These are phyloP conservation scores for Holotrichia oblita DNA, from an alignment of 1,140 invertebrate genomes.

Conservation along the genomic window DNA sequence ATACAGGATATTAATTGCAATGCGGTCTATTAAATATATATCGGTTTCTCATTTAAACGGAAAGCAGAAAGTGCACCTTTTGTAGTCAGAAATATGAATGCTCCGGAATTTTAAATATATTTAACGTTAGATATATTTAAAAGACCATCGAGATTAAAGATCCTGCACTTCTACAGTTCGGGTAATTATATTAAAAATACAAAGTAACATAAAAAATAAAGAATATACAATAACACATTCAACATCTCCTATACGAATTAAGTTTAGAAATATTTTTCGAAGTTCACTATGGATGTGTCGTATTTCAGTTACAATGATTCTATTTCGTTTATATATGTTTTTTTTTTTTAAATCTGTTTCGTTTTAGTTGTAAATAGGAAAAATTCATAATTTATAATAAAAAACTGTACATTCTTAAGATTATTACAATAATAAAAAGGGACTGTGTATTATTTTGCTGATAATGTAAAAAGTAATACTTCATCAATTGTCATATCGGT, in stretches of 20 bases:
- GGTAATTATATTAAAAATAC: too few relatives aligned
- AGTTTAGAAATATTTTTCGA: neutral
- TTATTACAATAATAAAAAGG: slow-evolving; percentile 13
- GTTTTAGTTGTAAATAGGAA: neutral
- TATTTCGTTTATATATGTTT: neutral
- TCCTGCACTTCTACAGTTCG: neutral
- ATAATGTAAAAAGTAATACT: neutral
- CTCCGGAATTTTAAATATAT: too few relatives aligned
- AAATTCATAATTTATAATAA: slow-evolving; percentile 10
- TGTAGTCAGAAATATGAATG: too few relatives aligned
- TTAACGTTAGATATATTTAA: too few relatives aligned
- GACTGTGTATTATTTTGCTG: slow-evolving; percentile 11
- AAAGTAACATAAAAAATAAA: neutral
- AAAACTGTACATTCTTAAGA: neutral
- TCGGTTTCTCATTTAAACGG: too few relatives aligned
- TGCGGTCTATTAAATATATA: too few relatives aligned
- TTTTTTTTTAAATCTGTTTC: neutral
- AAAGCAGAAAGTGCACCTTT: too few relatives aligned
- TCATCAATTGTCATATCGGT: slow-evolving; percentile 12
- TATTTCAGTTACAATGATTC: neutral
- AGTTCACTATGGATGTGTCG: neutral
- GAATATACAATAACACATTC: neutral
- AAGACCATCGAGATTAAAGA: too few relatives aligned
- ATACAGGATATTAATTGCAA: too few relatives aligned
- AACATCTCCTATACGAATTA: neutral